Percentiles rank a stretch among this genome's conserved stretches.
Evolutionary conservation across 2,888 invertebrate species (phyloP).

Genomic region (Pterobdella sp.): DNA sequence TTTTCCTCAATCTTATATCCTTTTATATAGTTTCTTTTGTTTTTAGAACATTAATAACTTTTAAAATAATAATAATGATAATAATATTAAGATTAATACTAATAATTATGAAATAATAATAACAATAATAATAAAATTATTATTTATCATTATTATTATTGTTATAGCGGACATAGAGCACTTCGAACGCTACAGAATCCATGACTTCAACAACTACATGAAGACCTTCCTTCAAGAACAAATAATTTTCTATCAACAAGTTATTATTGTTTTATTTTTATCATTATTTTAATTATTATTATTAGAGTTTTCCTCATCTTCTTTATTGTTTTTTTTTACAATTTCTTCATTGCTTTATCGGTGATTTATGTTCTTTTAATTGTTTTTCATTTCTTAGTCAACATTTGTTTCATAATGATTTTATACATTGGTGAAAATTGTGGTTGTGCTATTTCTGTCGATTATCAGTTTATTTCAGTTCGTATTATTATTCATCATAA

Average conservation of each 20-base stretch:
- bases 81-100: too few species aligned
- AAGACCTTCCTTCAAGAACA: conserved; percentile 28
- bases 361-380: background rate
- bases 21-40: background rate
- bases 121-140: too few species aligned
- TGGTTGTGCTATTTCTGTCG: background rate
- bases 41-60: too few species aligned
- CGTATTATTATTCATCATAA: background rate
- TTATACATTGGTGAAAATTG: too few species aligned
- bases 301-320: background rate
- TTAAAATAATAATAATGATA: too few species aligned
- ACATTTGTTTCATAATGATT: too few species aligned
- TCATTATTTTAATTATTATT: conserved; percentile 2
- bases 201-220: conserved; percentile 31
- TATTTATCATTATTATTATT: too few species aligned
- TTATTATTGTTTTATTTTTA: conserved; percentile 7
- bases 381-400: too few species aligned
- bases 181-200: conserved; percentile 27
- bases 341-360: background rate
- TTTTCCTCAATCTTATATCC: too few species aligned
- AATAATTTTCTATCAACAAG: conserved; percentile 31
- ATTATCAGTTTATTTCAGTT: background rate
- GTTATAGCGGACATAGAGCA: conserved; percentile 31
- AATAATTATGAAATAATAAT: too few species aligned
- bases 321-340: background rate